These are phyloP conservation scores for Hypercompe scribonia DNA, from an alignment of 2,888 invertebrate genomes.

Conservation along the genomic window DNA sequence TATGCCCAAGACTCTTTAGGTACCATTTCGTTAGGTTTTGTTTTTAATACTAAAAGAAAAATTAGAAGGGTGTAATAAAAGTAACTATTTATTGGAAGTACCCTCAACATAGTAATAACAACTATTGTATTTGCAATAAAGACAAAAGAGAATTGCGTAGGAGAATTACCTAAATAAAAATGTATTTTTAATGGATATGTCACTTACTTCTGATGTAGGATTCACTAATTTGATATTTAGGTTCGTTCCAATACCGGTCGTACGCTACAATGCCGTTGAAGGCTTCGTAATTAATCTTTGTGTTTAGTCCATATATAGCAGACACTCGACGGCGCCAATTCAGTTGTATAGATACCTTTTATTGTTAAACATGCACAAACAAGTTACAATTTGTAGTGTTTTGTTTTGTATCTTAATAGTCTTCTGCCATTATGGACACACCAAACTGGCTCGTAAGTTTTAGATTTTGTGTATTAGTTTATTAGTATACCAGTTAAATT, in stretches of 20 bases:
- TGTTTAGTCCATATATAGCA: constrained; percentile 74
- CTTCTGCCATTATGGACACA: constrained; percentile 58
- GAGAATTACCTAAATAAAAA: background rate
- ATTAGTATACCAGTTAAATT: background rate
- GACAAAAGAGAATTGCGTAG: too few relatives aligned
- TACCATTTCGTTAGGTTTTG: too few relatives aligned
- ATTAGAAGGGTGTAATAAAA: too few relatives aligned
- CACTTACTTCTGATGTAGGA: constrained; percentile 15
- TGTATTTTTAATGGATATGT: background rate
- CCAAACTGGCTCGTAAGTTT: constrained; percentile 75
- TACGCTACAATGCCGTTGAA: constrained; percentile 59
- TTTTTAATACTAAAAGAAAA: too few relatives aligned
- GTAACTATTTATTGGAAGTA: too few relatives aligned
- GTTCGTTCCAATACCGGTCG: constrained; percentile 43
- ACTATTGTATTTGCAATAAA: too few relatives aligned
- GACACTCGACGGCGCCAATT: constrained; percentile 56
- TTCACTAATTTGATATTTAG: constrained; percentile 33
- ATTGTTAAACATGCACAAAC: constrained; percentile 65
- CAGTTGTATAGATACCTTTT: constrained; percentile 64
- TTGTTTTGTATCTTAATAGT: constrained; percentile 57
- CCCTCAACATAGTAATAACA: too few relatives aligned
- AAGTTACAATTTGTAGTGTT: constrained; percentile 51
- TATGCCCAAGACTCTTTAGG: too few relatives aligned
- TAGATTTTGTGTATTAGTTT: background rate
- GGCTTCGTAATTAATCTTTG: constrained; percentile 63